Conservation (phyloP, 2,113 vertebrate genomes). For the Haemorhous mexicanus region DNA sequence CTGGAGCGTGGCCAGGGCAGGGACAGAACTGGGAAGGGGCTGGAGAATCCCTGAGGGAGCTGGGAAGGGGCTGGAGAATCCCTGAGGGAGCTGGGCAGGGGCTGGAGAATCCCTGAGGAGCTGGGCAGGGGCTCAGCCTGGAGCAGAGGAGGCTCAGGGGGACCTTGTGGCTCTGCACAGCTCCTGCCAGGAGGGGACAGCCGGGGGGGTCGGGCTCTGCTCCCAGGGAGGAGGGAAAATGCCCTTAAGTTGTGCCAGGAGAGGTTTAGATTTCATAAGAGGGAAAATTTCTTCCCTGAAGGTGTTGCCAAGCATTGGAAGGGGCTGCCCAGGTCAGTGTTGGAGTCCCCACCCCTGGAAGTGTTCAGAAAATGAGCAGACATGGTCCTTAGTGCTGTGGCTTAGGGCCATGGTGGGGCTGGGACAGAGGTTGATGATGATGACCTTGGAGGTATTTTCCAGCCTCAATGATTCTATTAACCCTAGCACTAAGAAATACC, state of each 20-base stretch:
- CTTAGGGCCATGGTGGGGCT: not conserved
- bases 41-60: not conserved
- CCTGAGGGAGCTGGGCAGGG: not conserved
- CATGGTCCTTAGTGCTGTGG: not conserved
- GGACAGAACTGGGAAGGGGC: not conserved
- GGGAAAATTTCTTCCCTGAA: not conserved
- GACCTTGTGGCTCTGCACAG: not conserved
- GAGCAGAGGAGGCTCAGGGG: not conserved
- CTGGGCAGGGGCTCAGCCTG: not conserved
- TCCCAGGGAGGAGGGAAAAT: not conserved
- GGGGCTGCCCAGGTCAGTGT: not conserved
- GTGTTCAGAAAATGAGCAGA: not conserved
- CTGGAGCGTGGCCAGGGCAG: not conserved
- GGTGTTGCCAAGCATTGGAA: not conserved
- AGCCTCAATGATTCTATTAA: not conserved
- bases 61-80: not conserved
- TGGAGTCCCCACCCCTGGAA: not conserved
- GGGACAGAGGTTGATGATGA: not conserved
- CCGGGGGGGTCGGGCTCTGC: rapidly evolving
- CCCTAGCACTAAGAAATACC: not conserved
- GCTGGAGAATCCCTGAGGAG: not conserved
- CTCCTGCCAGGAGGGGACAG: not conserved
- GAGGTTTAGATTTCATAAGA: rapidly evolving
- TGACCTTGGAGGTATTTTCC: not conserved
- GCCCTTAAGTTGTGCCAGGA: not conserved